Percentiles rank a stretch among this genome's conserved stretches.
phyloP scores from a whole-genome alignment of 92 coral and sea anemone genomes.

The Umimayanthus chanpuru region DNA sequence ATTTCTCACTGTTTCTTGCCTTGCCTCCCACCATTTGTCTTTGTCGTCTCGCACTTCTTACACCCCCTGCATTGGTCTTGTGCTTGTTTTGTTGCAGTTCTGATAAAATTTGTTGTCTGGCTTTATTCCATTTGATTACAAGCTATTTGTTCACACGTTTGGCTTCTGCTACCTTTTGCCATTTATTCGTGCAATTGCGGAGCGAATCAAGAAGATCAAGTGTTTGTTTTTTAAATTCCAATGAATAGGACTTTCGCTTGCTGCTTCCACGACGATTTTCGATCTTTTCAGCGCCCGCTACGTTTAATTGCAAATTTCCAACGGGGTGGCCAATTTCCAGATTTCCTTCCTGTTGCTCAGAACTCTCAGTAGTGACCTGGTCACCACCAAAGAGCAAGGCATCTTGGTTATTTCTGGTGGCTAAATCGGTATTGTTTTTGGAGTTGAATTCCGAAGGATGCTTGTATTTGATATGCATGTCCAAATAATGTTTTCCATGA shows the following conservation, averaged over 20 bases:
- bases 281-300: not conserved
- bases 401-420: not conserved
- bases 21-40: too few relatives aligned
- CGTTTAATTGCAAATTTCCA: not conserved
- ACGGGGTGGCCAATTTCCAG: not conserved
- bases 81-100: conserved; percentile 40
- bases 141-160: conserved; percentile 37
- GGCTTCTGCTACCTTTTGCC: conserved; percentile 40
- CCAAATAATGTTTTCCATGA: conserved; percentile 39
- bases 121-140: conserved; percentile 54
- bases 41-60: too few relatives aligned
- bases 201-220: conserved; percentile 31
- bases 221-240: conserved; percentile 39
- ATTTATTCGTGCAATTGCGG: conserved; percentile 16
- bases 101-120: not conserved
- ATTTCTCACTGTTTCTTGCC: too few relatives aligned
- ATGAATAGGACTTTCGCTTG: conserved; percentile 44
- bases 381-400: too few relatives aligned
- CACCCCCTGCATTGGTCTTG: not conserved
- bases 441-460: conserved; percentile 23
- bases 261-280: conserved; percentile 46
- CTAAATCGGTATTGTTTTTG: not conserved
- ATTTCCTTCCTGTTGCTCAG: not conserved
- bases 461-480: conserved; percentile 43
- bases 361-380: too few relatives aligned